Base-by-base conservation (phyloP, 2,888 invertebrate species). In the Dasypogon diadema region DNA sequence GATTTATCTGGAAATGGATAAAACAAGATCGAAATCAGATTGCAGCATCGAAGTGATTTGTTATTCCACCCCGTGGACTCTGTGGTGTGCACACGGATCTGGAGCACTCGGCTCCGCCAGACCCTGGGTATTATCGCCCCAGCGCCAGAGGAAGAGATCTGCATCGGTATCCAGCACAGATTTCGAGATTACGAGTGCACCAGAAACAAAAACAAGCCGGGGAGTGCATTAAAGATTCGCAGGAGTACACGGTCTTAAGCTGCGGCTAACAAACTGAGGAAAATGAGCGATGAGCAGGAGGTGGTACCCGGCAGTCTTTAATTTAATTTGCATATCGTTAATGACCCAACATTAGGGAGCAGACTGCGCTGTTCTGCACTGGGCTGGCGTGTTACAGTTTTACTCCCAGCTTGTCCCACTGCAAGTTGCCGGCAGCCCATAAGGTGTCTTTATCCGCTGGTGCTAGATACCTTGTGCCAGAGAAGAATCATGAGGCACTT, bases 241-340 rank as follows among this genome's bases (percentile, higher is more conserved):
- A 42, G 2, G 42, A 42, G 42, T 12, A 42, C 12, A 42, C 75
- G 74, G 77, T 77, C 77, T 78, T 78, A 73, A 76, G 65, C 21
- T 75, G 63, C 24, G 75, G 63, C 75, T 73, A 48, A 68, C 63
- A 74, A 18, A 24, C 46, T 22, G 14, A 18, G 12, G 70, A 30
- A 72, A 16, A 65, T 18, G 51, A 51, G 55, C 14, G 51, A 37
- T 46, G 60, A 72, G 26, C 60, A 68, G 55, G 51, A 74, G 68
- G 68, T 55, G 65, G 54, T 54, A 18, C 70, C 70, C 54, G 54
- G 54, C 30, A 70, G 56, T 60, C 60, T 74, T 74, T 74, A 75
- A 75, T 75, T 75, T 65, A 75, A 75, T 75, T 75, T 75, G 63
- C 75, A 63, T 75, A 75, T 65, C 54, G 65, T 75, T 75, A 75